Base-by-base conservation (phyloP, 1,140 invertebrate genomes). In the Cephus cinctus region DNA sequence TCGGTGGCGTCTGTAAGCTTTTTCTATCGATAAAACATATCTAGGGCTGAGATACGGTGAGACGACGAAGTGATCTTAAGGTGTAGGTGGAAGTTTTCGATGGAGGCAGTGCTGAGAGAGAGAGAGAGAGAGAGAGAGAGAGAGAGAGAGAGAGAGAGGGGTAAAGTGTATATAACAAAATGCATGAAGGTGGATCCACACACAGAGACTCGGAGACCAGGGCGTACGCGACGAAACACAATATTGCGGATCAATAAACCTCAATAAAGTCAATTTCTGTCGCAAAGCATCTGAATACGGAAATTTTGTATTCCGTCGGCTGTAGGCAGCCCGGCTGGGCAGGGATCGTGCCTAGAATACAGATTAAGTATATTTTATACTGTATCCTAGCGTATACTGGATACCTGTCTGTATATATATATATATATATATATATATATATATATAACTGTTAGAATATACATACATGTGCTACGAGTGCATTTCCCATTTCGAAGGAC, bases 201-300 rank as follows among this genome's bases (percentile, higher is more conserved):
- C 11, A 18, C 35, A 15, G 11, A 18, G 9, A 38, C 35, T 16
- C 11, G 16, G 25, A 6, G n/a, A n/a, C n/a, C n/a, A n/a, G n/a
- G n/a, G n/a, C n/a, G n/a, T n/a, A 6, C 6, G 25, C 6, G 0
- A 2, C 53, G 54, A 54, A 67, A 69, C 63, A 71, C 72, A 75
- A 75, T 75, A 75, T 76, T 73, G 72, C 63, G 62, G 70, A 76
- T 76, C 74, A 69, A 76, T 76, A 76, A 75, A 73, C 70, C 68
- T 73, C 72, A 75, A 75, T 76, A 76, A 73, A 75, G 74, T 76
- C 73, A 76, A 75, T 76, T 75, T 75, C 72, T 73, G 73, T 76
- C 71, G 69, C 59, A 55, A 55, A 63, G 61, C 73, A 76, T 76
- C 70, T 74, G 74, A 75, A 76, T 76, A 64, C 69, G 61, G 57